Conservation (phyloP, 2,113 vertebrate genomes). For the Bubo bubo region DNA sequence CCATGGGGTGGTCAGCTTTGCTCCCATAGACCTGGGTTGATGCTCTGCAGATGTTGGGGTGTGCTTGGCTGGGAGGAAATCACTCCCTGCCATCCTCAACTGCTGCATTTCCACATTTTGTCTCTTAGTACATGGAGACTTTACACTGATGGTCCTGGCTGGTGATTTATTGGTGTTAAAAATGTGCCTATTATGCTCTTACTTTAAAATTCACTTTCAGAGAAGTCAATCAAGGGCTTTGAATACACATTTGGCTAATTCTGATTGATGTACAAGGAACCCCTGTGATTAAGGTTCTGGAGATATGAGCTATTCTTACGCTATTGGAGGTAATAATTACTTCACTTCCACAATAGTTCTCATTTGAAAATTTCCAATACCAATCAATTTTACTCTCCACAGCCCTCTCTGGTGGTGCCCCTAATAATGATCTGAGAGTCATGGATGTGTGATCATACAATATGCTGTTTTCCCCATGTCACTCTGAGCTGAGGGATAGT, state of each 20-base stretch:
- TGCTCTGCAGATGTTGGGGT: not conserved
- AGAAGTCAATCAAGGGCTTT: slow-evolving; percentile 15
- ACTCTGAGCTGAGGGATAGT: not conserved
- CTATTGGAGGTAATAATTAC: not conserved
- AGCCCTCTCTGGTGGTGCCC: not conserved
- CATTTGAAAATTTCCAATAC: not conserved
- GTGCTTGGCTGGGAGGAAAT: not conserved
- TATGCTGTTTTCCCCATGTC: not conserved
- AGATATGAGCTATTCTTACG: not conserved
- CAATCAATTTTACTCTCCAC: not conserved
- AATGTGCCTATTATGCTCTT: not conserved
- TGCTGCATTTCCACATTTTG: not conserved
- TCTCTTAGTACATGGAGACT: not conserved
- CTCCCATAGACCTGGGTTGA: not conserved
- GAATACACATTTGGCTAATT: slow-evolving; percentile 5
- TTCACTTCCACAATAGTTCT: not conserved
- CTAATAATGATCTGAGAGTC: not conserved
- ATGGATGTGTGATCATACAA: not conserved
- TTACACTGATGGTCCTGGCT: not conserved
- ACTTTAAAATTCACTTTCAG: not conserved
- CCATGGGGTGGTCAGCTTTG: not conserved
- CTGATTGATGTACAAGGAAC: not conserved
- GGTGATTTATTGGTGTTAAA: not conserved
- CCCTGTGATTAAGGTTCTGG: not conserved
- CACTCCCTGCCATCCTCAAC: not conserved